A percentile compares a stretch with the other conserved stretches of the same genome.
Conservation (phyloP, 2,797 vertebrate genomes). For the Tapirus indicus region DNA sequence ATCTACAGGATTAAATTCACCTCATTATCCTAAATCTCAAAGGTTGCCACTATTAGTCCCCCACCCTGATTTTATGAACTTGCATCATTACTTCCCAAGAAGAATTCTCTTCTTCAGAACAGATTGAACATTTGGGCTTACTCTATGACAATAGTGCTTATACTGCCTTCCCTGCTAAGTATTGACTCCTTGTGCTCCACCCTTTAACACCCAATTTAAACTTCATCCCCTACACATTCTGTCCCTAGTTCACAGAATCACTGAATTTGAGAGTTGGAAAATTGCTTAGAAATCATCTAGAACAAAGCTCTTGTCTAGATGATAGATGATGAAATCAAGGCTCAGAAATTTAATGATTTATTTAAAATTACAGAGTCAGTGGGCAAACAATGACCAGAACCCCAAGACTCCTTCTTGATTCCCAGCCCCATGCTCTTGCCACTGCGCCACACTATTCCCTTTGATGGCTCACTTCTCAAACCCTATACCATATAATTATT, state of each 20-base stretch:
- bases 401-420: background rate
- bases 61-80: background rate
- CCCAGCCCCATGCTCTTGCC: background rate
- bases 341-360: background rate
- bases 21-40: constrained; percentile 1
- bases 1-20: background rate
- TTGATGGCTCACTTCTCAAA: background rate
- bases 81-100: background rate
- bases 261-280: background rate
- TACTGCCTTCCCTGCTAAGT: background rate
- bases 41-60: background rate
- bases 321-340: background rate
- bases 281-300: background rate
- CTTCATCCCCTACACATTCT: background rate
- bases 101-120: background rate
- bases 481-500: background rate
- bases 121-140: background rate
- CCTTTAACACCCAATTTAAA: background rate
- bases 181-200: background rate
- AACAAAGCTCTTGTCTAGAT: background rate
- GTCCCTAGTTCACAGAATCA: background rate
- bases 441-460: background rate
- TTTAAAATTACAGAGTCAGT: background rate
- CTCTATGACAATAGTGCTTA: background rate
- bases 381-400: background rate